Percentiles rank a stretch among this genome's conserved stretches.
These are phyloP conservation scores for Stomatorhinus ivindoensis DNA, from an alignment of 2,113 vertebrate genomes.

Conservation along the genomic window DNA sequence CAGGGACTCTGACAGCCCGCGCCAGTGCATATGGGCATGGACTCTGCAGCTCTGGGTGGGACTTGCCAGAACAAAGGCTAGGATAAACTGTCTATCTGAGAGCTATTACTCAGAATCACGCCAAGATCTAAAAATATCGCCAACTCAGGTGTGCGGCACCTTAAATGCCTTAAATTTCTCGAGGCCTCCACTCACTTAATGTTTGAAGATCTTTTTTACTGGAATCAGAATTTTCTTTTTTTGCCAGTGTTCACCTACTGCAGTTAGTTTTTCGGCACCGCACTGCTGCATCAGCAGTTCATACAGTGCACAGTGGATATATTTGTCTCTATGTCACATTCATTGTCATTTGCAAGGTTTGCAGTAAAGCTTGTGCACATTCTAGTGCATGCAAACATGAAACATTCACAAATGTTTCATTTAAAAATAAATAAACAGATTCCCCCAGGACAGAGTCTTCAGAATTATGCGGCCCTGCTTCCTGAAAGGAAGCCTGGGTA, in stretches of 20 bases:
- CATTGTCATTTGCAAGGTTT: neutral
- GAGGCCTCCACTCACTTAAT: neutral
- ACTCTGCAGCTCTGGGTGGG: neutral
- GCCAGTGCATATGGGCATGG: neutral
- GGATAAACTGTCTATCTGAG: neutral
- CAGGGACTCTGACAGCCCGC: neutral
- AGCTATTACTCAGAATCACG: neutral
- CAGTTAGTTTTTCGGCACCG: neutral
- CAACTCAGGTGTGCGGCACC: neutral
- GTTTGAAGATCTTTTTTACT: neutral
- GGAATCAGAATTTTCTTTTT: neutral
- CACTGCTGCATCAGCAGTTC: neutral
- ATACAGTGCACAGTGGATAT: neutral
- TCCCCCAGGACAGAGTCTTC: neutral
- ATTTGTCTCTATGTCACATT: neutral
- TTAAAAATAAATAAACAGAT: neutral
- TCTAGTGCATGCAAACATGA: neutral
- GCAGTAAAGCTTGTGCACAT: neutral
- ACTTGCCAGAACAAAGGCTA: neutral
- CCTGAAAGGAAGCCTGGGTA: neutral
- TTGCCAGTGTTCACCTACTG: neutral
- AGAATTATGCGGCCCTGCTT: neutral
- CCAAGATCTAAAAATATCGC: neutral
- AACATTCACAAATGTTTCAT: neutral
- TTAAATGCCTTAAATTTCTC: neutral